These are phyloP conservation scores for Agrilus mali DNA, from an alignment of 2,888 invertebrate species.

Conservation along the genomic window DNA sequence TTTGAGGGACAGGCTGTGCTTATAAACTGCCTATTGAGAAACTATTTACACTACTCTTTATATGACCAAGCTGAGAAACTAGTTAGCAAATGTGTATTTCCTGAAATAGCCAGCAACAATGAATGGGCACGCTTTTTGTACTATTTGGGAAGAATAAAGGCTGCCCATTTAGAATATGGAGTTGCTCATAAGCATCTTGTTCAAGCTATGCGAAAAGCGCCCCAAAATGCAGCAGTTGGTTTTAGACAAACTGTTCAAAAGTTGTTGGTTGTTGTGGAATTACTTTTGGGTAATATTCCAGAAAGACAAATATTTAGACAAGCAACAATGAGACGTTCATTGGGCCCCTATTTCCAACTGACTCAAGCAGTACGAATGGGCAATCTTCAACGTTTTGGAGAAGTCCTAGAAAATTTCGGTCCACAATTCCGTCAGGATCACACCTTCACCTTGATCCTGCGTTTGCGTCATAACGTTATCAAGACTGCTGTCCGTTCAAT, in stretches of 20 bases:
- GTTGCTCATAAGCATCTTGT: constrained; percentile 94
- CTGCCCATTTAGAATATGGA: constrained; percentile 95
- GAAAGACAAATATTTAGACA: constrained; percentile 92
- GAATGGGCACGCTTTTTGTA: constrained; percentile 97
- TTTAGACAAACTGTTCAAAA: constrained; percentile 97
- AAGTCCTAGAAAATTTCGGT: constrained; percentile 82
- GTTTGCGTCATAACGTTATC: constrained; percentile 96
- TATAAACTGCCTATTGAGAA: constrained; percentile 88
- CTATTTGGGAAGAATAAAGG: constrained; percentile 94
- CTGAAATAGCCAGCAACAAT: constrained; percentile 95
- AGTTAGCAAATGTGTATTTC: constrained; percentile 92
- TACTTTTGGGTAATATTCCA: constrained; percentile 93
- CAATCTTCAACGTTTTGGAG: constrained; percentile 86
- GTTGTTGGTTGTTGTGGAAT: constrained; percentile 85
- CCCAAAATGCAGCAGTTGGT: constrained; percentile 95
- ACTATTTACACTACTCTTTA: constrained; percentile 89
- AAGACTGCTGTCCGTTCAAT: constrained; percentile 96
- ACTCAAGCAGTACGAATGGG: constrained; percentile 95
- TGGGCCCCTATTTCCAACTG: constrained; percentile 92
- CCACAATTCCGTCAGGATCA: constrained; percentile 88
- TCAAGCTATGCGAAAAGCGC: constrained; percentile 91
- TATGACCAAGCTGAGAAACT: constrained; percentile 97
- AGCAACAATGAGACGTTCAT: constrained; percentile 72
- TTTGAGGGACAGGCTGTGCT: constrained; percentile 95
- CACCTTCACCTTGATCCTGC: constrained; percentile 89